phyloP scores from a whole-genome alignment of 2,113 vertebrate species.

The Nannobrachium achirus region DNA sequence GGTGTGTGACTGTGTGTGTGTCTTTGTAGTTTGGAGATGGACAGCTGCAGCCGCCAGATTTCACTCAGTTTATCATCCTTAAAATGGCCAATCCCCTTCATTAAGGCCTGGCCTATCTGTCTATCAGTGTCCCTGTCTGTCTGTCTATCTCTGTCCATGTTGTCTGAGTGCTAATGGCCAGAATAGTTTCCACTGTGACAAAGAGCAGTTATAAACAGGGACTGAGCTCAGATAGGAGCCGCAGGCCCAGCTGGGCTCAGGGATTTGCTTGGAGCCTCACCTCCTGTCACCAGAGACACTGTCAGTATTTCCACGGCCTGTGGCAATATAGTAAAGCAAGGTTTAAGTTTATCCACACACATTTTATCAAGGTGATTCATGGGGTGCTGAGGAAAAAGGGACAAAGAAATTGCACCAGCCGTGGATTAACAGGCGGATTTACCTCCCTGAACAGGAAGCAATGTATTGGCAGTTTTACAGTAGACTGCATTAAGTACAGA shows the following conservation, averaged over 20 bases:
- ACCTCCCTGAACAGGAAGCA: neutral
- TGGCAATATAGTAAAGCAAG: neutral
- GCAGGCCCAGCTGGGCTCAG: conserved; percentile 6
- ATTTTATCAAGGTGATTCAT: too few species aligned
- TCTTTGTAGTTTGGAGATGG: neutral
- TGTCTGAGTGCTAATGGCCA: conserved; percentile 28
- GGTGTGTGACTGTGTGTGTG: conserved; percentile 1
- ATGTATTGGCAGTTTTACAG: neutral
- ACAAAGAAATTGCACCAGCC: too few species aligned
- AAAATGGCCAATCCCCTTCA: conserved; percentile 30
- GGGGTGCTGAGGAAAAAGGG: too few species aligned
- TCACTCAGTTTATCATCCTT: conserved; percentile 47
- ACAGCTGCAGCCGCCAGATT: conserved; percentile 22
- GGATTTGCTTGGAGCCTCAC: conserved; percentile 29
- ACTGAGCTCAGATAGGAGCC: conserved; percentile 43
- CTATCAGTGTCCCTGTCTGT: conserved; percentile 33
- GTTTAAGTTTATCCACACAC: too few species aligned
- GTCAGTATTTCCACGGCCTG: conserved; percentile 15
- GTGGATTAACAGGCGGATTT: too few species aligned
- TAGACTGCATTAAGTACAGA: neutral
- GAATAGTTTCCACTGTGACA: conserved; percentile 63
- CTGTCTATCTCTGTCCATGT: conserved; percentile 36
- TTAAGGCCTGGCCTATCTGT: conserved; percentile 28
- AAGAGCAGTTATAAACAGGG: conserved; percentile 47
- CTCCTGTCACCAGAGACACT: conserved; percentile 10